Base-by-base conservation (phyloP, 2,113 vertebrate species). In the Myotis brandtii region DNA sequence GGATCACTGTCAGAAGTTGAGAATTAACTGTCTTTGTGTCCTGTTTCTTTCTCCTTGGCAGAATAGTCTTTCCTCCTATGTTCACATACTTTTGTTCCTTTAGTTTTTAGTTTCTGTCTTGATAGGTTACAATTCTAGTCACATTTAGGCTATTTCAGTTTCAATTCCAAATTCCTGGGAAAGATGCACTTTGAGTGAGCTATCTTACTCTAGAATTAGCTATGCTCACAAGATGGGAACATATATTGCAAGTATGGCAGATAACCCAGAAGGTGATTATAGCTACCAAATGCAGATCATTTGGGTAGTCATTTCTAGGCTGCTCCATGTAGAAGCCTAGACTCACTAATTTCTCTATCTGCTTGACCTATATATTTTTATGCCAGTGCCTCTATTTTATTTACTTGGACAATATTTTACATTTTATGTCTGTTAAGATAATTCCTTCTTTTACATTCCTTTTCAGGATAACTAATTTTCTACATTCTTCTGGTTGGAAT, bases 401-500 rank as follows among this genome's bases (percentile, higher is more conserved):
- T 86, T 86, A 83, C 13, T 72, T 85, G 25, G 95, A 11, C 32
- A 59, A n/a, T 75, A 46, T 67, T 70, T 72, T 93, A 7, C 11
- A 72, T 91, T 40, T 91, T 92, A 59, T 70, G 2, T 66, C 25
- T 88, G 17, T 7, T 92, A 90, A 73, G 30, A 27, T 66, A 77
- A 92, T 7, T 88, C 20, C 59, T 76, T 88, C 16, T 91, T 54
- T 32, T 48, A 32, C n/a, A 48, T 50, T 75, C 8, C 83, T 94
- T 84, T 90, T 86, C 4, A 91, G 23, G 64, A 30, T 91, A 86
- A 48, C 30, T 84, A 81, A 27, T 79, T 92, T 64, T 34, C 64
- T 95, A 0, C 46, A 54, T 93, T 95, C 4, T 91, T 89, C 52
- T 16, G 17, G 6, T 91, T 97, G 54, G 96, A 87, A 86, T 93